phyloP scores from a whole-genome alignment of 2,113 vertebrate genomes.

The Baryphthengus martii region DNA sequence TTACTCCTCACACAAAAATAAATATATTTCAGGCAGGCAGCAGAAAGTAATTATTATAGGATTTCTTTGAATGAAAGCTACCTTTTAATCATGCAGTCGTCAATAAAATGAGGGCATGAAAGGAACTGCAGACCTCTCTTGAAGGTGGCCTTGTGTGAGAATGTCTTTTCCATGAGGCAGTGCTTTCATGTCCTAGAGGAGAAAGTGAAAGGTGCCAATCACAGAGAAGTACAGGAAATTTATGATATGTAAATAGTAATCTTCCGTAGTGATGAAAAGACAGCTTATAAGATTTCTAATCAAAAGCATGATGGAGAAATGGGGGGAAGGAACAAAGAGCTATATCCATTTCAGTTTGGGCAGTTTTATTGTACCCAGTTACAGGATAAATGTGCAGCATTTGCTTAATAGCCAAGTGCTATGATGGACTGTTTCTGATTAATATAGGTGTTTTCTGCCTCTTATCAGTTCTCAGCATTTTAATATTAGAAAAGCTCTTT shows the following conservation, averaged over 20 bases:
- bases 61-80: conserved; percentile 14
- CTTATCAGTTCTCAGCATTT: not conserved
- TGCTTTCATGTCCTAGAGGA: not conserved
- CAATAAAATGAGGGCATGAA: not conserved
- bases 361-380: not conserved
- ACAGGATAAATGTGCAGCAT: not conserved
- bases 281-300: not conserved
- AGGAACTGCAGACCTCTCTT: not conserved
- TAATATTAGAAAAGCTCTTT: not conserved
- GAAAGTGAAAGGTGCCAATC: not conserved
- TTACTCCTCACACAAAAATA: not conserved
- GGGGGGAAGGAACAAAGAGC: fast-evolving
- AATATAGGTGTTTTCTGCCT: not conserved
- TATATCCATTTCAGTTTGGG: not conserved
- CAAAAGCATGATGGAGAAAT: not conserved
- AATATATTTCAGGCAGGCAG: not conserved
- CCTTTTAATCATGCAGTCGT: not conserved
- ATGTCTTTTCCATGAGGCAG: not conserved
- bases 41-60: not conserved
- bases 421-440: not conserved
- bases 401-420: not conserved
- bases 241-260: not conserved
- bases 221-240: not conserved
- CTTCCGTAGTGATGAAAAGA: not conserved
- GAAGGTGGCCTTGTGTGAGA: not conserved